phyloP scores from a whole-genome alignment of 1,140 invertebrate species.

The Anadara kagoshimensis region DNA sequence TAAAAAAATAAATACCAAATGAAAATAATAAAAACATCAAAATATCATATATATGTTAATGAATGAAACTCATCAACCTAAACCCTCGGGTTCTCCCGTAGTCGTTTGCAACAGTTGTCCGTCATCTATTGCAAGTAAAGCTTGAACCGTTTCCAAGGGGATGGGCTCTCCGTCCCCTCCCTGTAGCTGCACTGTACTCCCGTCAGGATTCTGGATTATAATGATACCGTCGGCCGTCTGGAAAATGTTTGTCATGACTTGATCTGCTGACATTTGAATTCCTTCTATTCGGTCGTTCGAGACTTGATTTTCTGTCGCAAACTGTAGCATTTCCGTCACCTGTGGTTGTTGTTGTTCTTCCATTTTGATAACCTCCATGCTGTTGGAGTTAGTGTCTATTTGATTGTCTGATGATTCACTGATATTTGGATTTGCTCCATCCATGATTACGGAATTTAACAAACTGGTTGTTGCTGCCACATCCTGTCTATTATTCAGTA shows the following conservation, averaged over 20 bases:
- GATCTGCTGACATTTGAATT: constrained; percentile 5
- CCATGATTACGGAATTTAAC: neutral
- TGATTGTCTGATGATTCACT: neutral
- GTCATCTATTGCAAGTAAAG: constrained; percentile 64
- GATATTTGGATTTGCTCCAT: neutral
- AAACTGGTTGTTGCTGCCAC: neutral
- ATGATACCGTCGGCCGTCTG: constrained; percentile 68
- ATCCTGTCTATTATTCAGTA: neutral
- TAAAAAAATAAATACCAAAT: too few relatives aligned
- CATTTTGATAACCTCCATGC: neutral
- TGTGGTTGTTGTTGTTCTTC: neutral
- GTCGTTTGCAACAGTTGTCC: constrained; percentile 41
- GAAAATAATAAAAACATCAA: too few relatives aligned
- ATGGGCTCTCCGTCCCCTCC: constrained; percentile 61
- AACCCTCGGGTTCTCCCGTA: neutral
- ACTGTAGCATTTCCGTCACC: constrained; percentile 26
- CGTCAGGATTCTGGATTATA: constrained; percentile 64
- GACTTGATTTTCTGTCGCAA: constrained; percentile 14
- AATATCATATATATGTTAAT: too few relatives aligned
- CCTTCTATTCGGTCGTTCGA: constrained; percentile 1
- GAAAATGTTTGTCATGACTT: constrained; percentile 54
- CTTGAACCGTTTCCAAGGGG: constrained; percentile 69
- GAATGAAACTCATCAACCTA: too few relatives aligned
- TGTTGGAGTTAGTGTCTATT: too few relatives aligned
- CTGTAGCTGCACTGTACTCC: constrained; percentile 66